Percentiles rank a stretch among this genome's conserved stretches.
Evolutionary conservation across 2,113 vertebrate genomes (phyloP).

Genomic region (Chrysochloris asiatica): DNA sequence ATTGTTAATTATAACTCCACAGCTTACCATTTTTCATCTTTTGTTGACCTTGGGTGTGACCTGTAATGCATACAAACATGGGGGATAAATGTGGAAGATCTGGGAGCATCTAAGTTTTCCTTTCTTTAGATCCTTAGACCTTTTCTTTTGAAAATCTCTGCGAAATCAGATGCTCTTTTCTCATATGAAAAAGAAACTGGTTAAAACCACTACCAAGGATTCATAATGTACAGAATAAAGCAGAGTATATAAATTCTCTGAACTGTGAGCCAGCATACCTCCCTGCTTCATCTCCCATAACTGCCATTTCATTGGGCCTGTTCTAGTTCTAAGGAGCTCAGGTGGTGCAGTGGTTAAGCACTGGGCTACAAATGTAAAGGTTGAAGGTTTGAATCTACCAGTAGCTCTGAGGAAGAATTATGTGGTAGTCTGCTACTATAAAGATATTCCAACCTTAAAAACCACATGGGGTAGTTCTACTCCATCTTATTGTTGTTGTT

Average conservation of each 20-base stretch:
- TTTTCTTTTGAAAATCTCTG: neutral
- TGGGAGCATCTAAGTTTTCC: neutral
- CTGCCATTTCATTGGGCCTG: too few relatives aligned
- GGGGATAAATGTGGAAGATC: neutral
- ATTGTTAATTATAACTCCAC: too few relatives aligned
- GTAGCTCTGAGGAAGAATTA: neutral
- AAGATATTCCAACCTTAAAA: neutral
- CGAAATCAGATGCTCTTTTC: neutral
- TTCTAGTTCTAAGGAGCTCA: neutral
- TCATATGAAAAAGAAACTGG: neutral
- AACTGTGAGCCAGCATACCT: neutral
- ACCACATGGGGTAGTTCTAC: too few relatives aligned
- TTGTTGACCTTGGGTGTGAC: neutral
- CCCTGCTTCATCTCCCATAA: neutral
- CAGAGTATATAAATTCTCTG: neutral
- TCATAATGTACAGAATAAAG: conserved; percentile 1
- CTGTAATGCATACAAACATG: neutral
- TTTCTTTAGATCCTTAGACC: neutral
- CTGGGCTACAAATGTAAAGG: neutral
- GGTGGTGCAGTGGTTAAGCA: neutral
- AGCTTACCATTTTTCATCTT: neutral
- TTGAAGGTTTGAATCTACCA: neutral
- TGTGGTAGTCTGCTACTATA: neutral
- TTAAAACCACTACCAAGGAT: neutral
- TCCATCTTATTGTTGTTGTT: too few relatives aligned